Evolutionary conservation across 2,113 vertebrate species (phyloP).

Genomic region (Psittacara wagleri): DNA sequence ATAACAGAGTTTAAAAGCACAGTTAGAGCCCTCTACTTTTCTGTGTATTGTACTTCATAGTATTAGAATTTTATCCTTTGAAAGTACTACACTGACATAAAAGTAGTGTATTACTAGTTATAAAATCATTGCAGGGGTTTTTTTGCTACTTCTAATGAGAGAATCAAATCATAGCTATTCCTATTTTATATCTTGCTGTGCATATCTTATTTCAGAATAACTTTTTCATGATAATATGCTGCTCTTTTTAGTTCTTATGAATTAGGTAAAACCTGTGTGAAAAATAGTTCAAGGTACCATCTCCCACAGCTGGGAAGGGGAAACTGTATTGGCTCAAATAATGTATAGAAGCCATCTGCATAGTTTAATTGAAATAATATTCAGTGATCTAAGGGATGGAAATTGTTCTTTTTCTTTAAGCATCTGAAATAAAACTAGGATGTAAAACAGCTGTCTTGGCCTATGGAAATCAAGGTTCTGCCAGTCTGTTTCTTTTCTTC

Average conservation of each 20-base stretch:
- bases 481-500: constrained; percentile 80
- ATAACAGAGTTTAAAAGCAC: neutral
- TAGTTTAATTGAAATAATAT: constrained; percentile 72
- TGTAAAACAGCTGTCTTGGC: constrained; percentile 76
- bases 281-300: constrained; percentile 14
- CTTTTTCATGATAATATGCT: neutral
- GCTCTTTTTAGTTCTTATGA: neutral
- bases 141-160: constrained; percentile 32
- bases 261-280: neutral
- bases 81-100: neutral
- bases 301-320: neutral
- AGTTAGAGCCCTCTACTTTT: neutral
- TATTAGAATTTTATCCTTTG: neutral
- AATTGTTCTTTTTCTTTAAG: constrained; percentile 68
- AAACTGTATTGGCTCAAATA: constrained; percentile 40
- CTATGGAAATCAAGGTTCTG: constrained; percentile 70
- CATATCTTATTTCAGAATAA: neutral
- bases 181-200: neutral
- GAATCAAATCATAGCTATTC: neutral
- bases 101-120: neutral
- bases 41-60: neutral
- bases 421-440: constrained; percentile 72
- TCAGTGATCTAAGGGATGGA: constrained; percentile 70
- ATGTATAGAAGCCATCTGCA: constrained; percentile 59
- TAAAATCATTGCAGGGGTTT: constrained; percentile 18